phyloP scores from a whole-genome alignment of 2,113 vertebrate species.

The Chauna torquata region DNA sequence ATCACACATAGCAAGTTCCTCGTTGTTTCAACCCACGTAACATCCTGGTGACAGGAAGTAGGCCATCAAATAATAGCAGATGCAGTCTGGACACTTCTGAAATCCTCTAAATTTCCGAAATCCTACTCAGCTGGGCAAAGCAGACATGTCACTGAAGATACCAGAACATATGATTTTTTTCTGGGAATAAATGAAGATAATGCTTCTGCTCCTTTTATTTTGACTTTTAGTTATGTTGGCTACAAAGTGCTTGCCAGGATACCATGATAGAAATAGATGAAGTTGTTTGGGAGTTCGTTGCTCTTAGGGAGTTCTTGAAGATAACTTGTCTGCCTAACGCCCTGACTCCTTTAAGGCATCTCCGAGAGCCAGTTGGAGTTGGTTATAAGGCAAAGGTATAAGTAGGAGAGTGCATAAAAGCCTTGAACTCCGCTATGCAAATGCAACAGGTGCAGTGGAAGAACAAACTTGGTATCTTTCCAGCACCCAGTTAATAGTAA shows the following conservation, averaged over 20 bases:
- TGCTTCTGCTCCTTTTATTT: not conserved
- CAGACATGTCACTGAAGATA: not conserved
- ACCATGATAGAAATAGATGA: not conserved
- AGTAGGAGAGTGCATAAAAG: not conserved
- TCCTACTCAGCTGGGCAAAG: not conserved
- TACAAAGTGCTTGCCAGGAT: not conserved
- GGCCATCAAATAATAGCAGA: constrained; percentile 17
- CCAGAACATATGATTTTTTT: constrained; percentile 4
- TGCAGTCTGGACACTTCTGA: not conserved
- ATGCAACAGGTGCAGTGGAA: not conserved
- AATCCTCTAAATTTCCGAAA: constrained; percentile 18
- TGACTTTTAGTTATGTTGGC: not conserved
- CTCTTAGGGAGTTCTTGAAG: not conserved
- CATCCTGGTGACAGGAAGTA: not conserved
- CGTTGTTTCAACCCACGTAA: not conserved
- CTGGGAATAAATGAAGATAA: not conserved
- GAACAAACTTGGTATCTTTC: not conserved
- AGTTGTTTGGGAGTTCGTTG: not conserved
- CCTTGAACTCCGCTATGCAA: not conserved
- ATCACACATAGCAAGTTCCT: not conserved
- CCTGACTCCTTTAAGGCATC: not conserved
- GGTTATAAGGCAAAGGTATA: not conserved
- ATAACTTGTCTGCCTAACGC: not conserved
- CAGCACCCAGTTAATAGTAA: not conserved
- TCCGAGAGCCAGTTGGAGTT: not conserved